Conservation (phyloP, 1,140 invertebrate species). For the Papilio helenus region DNA sequence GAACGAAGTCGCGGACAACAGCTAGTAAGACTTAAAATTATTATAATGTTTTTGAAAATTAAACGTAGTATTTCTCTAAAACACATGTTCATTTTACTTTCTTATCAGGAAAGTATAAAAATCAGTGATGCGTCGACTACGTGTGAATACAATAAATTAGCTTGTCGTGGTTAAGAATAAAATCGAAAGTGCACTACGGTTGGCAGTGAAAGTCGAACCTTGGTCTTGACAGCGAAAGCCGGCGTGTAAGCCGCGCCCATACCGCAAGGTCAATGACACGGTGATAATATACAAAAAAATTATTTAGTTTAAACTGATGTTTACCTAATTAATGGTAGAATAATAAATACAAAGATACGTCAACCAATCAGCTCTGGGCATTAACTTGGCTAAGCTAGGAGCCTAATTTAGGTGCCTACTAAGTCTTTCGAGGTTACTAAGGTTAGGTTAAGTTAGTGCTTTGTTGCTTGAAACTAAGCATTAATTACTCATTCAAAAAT, state of each 20-base stretch:
- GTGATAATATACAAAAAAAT: background rate
- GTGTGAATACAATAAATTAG: conserved; percentile 10
- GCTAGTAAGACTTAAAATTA: background rate
- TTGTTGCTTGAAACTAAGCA: too few relatives aligned
- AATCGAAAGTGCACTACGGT: conserved; percentile 48
- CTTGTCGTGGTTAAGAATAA: conserved; percentile 32
- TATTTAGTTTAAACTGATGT: background rate
- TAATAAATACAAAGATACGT: too few relatives aligned
- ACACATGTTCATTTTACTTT: background rate
- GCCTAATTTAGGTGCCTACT: too few relatives aligned
- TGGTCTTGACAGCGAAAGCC: conserved; percentile 53
- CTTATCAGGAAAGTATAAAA: background rate
- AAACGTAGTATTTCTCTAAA: too few relatives aligned
- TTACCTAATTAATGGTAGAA: too few relatives aligned
- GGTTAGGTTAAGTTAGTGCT: too few relatives aligned
- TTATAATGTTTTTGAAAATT: too few relatives aligned
- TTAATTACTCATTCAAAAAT: too few relatives aligned
- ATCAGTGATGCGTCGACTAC: background rate
- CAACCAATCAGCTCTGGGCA: too few relatives aligned
- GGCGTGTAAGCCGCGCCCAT: background rate
- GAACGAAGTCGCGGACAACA: too few relatives aligned
- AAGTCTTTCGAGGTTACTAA: too few relatives aligned
- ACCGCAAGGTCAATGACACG: conserved; percentile 22
- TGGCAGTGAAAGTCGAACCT: conserved; percentile 51
- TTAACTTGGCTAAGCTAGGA: too few relatives aligned